These are phyloP conservation scores for Amniataba percoides DNA, from an alignment of 2,797 vertebrate species.

Conservation along the genomic window DNA sequence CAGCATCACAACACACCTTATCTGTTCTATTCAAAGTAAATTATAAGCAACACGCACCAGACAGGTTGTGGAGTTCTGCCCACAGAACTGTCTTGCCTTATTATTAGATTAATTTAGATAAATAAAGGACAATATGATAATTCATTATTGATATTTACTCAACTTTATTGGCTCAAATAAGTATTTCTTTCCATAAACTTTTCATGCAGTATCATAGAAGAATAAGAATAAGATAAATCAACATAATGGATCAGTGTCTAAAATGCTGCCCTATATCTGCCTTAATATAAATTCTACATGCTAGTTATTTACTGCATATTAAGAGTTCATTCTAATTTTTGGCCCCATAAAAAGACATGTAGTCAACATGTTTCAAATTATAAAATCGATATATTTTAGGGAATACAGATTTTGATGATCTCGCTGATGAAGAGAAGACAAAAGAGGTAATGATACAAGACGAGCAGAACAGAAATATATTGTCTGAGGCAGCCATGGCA, in stretches of 20 bases:
- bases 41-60: not conserved
- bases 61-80: not conserved
- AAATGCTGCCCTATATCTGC: not conserved
- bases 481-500: constrained; percentile 64
- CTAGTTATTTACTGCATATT: not conserved
- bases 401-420: not conserved
- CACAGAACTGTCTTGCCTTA: not conserved
- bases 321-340: not conserved
- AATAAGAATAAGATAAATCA: not conserved
- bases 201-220: not conserved
- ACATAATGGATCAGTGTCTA: not conserved
- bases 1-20: constrained; percentile 22
- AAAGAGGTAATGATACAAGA: constrained; percentile 47
- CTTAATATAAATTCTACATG: not conserved
- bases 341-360: not conserved
- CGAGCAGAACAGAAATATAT: constrained; percentile 72
- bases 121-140: not conserved
- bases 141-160: not conserved
- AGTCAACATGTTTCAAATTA: not conserved
- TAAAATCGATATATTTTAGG: not conserved
- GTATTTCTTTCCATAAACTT: not conserved
- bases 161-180: not conserved
- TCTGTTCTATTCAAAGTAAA: constrained; percentile 3
- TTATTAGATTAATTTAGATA: not conserved
- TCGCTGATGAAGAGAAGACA: constrained; percentile 20